phyloP scores from a whole-genome alignment of 2,797 vertebrate genomes.

The Halcyon leucocephala region DNA sequence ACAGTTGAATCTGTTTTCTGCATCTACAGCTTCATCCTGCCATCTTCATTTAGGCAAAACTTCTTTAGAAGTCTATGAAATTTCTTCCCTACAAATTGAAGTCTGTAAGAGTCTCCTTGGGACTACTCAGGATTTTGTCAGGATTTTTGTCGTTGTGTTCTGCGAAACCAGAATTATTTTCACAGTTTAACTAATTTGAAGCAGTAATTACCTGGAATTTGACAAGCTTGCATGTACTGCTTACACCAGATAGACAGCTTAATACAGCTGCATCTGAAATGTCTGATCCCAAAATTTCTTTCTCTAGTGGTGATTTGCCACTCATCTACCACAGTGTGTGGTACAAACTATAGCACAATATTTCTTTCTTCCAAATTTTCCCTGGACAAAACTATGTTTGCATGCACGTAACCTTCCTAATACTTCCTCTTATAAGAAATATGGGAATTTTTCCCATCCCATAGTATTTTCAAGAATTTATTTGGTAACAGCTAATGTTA shows the following conservation, averaged over 20 bases:
- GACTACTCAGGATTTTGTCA: neutral
- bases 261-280: neutral
- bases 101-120: neutral
- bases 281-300: neutral
- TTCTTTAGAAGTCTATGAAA: neutral
- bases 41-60: neutral
- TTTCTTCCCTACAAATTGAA: neutral
- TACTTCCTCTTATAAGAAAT: neutral
- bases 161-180: neutral
- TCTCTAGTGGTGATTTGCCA: neutral
- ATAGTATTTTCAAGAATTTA: neutral
- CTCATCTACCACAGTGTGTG: neutral
- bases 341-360: neutral
- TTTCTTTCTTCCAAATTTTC: conserved; percentile 5
- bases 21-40: neutral
- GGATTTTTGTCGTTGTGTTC: neutral
- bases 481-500: neutral
- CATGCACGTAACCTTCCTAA: neutral
- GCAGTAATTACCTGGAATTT: neutral
- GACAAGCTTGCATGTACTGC: neutral
- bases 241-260: neutral
- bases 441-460: neutral
- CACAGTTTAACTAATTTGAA: neutral
- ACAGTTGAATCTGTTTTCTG: neutral
- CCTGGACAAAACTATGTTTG: neutral